Evolutionary conservation across 2,797 vertebrate species (phyloP), one percentile per base, ranked within the genome.

Genomic region (Enoplosus armatus): DNA sequence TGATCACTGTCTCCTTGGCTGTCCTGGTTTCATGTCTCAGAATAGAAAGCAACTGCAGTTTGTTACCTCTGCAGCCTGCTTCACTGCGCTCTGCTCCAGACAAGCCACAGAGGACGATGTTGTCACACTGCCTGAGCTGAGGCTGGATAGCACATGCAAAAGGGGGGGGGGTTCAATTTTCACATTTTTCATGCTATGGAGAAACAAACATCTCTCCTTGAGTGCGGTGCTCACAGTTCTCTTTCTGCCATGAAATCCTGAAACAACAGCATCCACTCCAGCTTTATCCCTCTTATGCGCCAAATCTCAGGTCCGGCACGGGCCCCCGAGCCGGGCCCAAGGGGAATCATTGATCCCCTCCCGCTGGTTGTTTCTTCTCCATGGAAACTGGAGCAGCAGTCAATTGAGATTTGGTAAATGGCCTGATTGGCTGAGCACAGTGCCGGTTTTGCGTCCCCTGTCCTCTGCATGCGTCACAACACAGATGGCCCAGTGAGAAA

Each of bases 361-460:
- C 48, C 10, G 22, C 72, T 74, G 79, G 50, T 77, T 79, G 77
- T 83, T 72, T 85, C 76, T 80, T 93, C 87, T 87, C 91, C 87
- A 91, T 93, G 90, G 92, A 91, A 93, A 94, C 93, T 78, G 82
- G 80, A 87, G 84, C 87, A 88, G 72, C 77, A 86, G 84, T 90
- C 90, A 84, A 76, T 88, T 83, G 77, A 89, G 90, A 87, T 92
- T 91, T 83, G 61, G 86, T 83, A 64, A 88, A 88, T 76, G 78
- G 90, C 84, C 90, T 85, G 85, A 90, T 83, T 85, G 80, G 84
- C 77, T 71, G 61, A 86, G 59, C 47, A 8, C 18, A 16, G 37
- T 33, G 75, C 72, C 75, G 77, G 70, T 90, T 83, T n/a, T 77
- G 78, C 71, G 61, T 82, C 71, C 65, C 20, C 67, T 71, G 74